Evolutionary conservation across 2,797 vertebrate species (phyloP).

Genomic region (Pygocentrus nattereri): DNA sequence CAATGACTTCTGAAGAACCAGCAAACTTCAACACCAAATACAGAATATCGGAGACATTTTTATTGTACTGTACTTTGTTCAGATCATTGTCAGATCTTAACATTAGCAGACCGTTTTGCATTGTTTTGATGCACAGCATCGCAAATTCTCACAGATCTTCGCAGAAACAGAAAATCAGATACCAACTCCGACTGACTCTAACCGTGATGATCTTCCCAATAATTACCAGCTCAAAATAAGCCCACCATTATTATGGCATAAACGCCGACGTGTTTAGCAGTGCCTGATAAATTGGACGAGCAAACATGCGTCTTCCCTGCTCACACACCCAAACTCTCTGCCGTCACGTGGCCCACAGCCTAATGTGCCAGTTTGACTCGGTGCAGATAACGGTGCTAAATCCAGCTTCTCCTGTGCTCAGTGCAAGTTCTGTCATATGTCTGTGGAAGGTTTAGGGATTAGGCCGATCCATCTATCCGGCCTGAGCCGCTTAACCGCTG

Average conservation of each 20-base stretch:
- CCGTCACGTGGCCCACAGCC: neutral
- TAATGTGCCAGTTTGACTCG: constrained; percentile 1
- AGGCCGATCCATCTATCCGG: neutral
- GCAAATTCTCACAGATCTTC: too few species aligned
- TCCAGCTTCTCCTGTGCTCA: neutral
- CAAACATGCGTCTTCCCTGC: neutral
- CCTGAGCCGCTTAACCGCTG: constrained; percentile 1
- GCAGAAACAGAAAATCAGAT: neutral
- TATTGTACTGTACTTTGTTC: too few species aligned
- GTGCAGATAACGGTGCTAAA: neutral
- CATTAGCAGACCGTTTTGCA: too few species aligned
- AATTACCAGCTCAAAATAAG: neutral
- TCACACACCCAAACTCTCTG: constrained; percentile 24
- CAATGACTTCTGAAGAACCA: too few species aligned
- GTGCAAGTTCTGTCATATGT: neutral
- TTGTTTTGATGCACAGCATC: too few species aligned
- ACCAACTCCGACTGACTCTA: too few species aligned
- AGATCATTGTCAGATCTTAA: too few species aligned
- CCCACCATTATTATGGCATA: too few species aligned
- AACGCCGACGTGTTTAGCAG: too few species aligned
- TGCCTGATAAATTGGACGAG: too few species aligned
- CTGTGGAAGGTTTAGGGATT: constrained; percentile 5
- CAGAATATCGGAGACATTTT: too few species aligned
- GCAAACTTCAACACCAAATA: too few species aligned
- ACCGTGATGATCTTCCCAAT: constrained; percentile 9